Conservation (phyloP, 2,797 vertebrate genomes). For the Tolypeutes matacus region DNA sequence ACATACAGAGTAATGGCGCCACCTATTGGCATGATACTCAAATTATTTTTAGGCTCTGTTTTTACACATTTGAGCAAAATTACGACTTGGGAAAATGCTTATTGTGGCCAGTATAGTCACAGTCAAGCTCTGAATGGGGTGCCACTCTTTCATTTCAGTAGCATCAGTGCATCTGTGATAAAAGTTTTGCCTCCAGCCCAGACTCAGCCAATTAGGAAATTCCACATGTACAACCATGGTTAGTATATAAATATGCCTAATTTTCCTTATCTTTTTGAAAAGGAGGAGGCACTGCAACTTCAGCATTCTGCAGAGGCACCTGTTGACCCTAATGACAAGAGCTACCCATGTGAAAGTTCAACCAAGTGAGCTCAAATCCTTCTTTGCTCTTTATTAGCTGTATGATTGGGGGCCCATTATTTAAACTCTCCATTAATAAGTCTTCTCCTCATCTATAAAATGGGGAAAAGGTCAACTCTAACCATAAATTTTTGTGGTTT, state of each 20-base stretch:
- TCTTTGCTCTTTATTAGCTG: background rate
- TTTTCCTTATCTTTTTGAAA: background rate
- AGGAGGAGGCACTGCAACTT: background rate
- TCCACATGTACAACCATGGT: background rate
- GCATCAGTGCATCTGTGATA: background rate
- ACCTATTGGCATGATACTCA: constrained; percentile 84
- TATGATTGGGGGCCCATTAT: background rate
- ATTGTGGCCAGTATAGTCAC: background rate
- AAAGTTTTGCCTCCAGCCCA: background rate
- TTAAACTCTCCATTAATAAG: background rate
- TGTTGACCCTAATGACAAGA: too few species aligned
- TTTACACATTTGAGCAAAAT: background rate
- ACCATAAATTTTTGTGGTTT: background rate
- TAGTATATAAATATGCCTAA: background rate
- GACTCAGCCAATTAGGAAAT: constrained; percentile 9
- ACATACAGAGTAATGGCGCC: constrained; percentile 80
- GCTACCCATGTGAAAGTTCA: fast-evolving
- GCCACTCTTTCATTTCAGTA: background rate
- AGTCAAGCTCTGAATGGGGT: background rate
- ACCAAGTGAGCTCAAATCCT: background rate
- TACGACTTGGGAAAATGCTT: background rate
- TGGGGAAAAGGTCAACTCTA: background rate
- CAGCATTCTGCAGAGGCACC: background rate
- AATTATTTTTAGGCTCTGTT: constrained; percentile 45
- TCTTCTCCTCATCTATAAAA: background rate